Conservation (phyloP, 2,113 vertebrate genomes). For the Leptocoma aspasia region DNA sequence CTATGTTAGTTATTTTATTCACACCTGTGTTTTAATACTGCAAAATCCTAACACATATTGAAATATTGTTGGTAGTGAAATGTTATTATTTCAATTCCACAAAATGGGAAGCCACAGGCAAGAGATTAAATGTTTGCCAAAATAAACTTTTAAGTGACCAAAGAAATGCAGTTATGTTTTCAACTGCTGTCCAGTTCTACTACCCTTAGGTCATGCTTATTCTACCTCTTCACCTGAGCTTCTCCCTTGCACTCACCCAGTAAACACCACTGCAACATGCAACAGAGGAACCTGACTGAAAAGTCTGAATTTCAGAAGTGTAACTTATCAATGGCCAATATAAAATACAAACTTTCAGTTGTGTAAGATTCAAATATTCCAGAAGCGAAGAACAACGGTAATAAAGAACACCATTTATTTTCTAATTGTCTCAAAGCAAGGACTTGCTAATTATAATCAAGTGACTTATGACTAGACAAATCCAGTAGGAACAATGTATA, state of each 20-base stretch:
- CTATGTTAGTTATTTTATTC: not conserved
- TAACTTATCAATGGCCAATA: not conserved
- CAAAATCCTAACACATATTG: not conserved
- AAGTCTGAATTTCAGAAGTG: accelerated
- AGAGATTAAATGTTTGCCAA: not conserved
- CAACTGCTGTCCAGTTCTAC: not conserved
- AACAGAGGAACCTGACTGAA: not conserved
- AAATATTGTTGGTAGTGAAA: not conserved
- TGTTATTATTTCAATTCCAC: not conserved
- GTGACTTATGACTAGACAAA: not conserved
- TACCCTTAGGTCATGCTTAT: not conserved
- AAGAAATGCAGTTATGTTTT: not conserved
- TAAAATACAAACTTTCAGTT: not conserved
- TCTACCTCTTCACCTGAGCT: not conserved
- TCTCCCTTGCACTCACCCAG: not conserved
- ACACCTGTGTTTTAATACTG: not conserved
- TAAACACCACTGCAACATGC: not conserved
- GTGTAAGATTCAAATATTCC: not conserved
- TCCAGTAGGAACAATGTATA: not conserved
- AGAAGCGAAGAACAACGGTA: not conserved
- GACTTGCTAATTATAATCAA: not conserved
- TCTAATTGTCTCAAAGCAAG: not conserved
- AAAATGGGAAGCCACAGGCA: not conserved
- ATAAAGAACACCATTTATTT: not conserved
- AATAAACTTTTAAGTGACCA: not conserved